Evolutionary conservation across 2,888 invertebrate genomes (phyloP).

Genomic region (Drosophila neotestacea): DNA sequence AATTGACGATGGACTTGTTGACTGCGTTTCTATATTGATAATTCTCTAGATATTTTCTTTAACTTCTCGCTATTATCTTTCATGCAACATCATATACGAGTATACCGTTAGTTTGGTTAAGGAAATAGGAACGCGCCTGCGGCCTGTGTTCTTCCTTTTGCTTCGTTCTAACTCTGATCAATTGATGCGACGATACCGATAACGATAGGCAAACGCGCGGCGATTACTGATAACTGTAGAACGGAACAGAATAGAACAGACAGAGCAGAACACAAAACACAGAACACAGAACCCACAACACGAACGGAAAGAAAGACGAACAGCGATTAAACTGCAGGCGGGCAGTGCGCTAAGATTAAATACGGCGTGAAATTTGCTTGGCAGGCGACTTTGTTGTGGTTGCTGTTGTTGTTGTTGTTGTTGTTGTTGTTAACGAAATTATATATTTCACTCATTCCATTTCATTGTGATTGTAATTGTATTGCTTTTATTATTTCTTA

Average conservation of each 20-base stretch:
- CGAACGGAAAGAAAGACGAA: slow-evolving; percentile 81
- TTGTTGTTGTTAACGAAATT: slow-evolving; percentile 62
- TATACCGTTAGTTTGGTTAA: slow-evolving; percentile 17
- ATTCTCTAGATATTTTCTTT: not conserved
- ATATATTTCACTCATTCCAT: slow-evolving; percentile 78
- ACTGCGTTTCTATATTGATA: not conserved
- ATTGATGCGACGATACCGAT: slow-evolving; percentile 25
- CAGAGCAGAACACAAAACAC: slow-evolving; percentile 29
- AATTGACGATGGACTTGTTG: slow-evolving; percentile 13
- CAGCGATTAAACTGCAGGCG: slow-evolving; percentile 82
- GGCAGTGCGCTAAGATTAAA: slow-evolving; percentile 82
- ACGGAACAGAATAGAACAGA: slow-evolving; percentile 25
- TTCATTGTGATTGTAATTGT: slow-evolving; percentile 69
- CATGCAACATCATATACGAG: slow-evolving; percentile 11
- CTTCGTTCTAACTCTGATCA: slow-evolving; percentile 16
- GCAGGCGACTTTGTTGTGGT: slow-evolving; percentile 62
- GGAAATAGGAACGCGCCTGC: slow-evolving; percentile 27
- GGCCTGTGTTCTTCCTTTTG: slow-evolving; percentile 27
- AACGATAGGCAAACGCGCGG: slow-evolving; percentile 45
- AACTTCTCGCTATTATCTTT: not conserved
- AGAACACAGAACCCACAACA: slow-evolving; percentile 65
- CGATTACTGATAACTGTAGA: slow-evolving; percentile 32
- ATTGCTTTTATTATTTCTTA: slow-evolving; percentile 74
- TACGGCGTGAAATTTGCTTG: slow-evolving; percentile 80
- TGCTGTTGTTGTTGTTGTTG: slow-evolving; percentile 43